These are phyloP conservation scores for Eupeodes latifasciatus DNA, from an alignment of 2,888 invertebrate species.

Conservation along the genomic window DNA sequence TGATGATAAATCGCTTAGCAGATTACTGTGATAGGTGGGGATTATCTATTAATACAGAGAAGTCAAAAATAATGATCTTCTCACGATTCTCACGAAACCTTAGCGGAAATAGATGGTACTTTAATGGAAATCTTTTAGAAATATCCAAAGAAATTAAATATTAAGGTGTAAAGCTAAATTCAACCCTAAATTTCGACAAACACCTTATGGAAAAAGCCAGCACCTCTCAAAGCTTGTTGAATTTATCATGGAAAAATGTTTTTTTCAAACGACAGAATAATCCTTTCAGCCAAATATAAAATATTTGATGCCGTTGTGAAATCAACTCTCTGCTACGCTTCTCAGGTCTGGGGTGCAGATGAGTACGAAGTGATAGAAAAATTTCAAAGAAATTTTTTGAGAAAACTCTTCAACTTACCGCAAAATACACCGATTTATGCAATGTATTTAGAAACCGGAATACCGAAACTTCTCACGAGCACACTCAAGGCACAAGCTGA, in stretches of 20 bases:
- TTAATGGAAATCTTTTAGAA: conserved; percentile 4
- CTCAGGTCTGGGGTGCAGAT: not conserved
- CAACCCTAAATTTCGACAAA: not conserved
- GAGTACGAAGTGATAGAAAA: not conserved
- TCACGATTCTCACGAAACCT: conserved; percentile 1
- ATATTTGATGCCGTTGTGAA: not conserved
- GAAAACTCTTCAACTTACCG: not conserved
- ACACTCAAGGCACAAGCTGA: conserved; percentile 18
- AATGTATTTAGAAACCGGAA: conserved; percentile 4
- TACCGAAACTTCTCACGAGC: not conserved
- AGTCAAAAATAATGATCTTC: too few species aligned
- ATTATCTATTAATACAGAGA: too few species aligned
- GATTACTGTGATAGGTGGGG: too few species aligned
- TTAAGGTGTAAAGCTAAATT: not conserved
- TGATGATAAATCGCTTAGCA: too few species aligned
- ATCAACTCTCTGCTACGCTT: conserved; percentile 12
- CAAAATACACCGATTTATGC: not conserved
- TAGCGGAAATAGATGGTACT: conserved; percentile 1
- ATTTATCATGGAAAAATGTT: not conserved
- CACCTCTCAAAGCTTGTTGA: not conserved
- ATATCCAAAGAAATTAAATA: conserved; percentile 4
- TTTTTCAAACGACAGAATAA: not conserved
- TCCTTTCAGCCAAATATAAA: not conserved
- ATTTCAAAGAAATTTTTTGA: not conserved
- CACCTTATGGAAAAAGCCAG: not conserved